These are phyloP conservation scores for Corbicula japonica DNA, from an alignment of 2,888 invertebrate genomes.

Conservation along the genomic window DNA sequence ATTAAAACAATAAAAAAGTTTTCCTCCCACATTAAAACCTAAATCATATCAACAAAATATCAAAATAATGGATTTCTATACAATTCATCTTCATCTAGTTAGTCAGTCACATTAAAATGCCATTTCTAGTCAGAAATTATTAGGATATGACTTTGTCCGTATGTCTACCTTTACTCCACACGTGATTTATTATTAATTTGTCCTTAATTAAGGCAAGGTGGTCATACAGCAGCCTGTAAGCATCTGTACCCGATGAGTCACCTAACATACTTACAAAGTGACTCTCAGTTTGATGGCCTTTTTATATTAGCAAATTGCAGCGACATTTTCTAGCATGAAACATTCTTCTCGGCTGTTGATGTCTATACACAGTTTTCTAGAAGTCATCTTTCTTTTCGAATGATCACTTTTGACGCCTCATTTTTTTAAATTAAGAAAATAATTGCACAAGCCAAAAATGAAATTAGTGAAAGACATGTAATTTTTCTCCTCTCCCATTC, in stretches of 20 bases:
- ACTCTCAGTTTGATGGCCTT: too few relatives aligned
- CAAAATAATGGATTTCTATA: conserved; percentile 33
- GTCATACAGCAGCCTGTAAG: not conserved
- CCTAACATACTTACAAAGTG: conserved; percentile 22
- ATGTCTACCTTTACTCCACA: not conserved
- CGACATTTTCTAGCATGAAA: too few relatives aligned
- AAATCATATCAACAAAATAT: conserved; percentile 10
- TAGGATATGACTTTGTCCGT: conserved; percentile 7
- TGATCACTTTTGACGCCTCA: too few relatives aligned
- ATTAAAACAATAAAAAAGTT: too few relatives aligned
- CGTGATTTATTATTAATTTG: conserved; percentile 1
- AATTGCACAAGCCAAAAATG: conserved; percentile 50
- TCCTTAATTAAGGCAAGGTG: conserved; percentile 6
- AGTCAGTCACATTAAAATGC: conserved; percentile 33
- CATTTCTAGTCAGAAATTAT: conserved; percentile 29
- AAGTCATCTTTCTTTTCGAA: too few relatives aligned
- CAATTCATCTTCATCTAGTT: not conserved
- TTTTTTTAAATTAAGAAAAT: conserved; percentile 26
- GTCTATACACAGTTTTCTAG: too few relatives aligned
- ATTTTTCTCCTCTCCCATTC: conserved; percentile 26
- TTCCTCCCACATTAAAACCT: too few relatives aligned
- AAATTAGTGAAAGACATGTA: conserved; percentile 46
- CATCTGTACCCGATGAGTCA: conserved; percentile 28
- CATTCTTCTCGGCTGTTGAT: too few relatives aligned
- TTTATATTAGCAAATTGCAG: too few relatives aligned